Percentiles rank a stretch among this genome's conserved stretches.
These are phyloP conservation scores for Styela clava DNA, from an alignment of 23 tunicate species.

Conservation along the genomic window DNA sequence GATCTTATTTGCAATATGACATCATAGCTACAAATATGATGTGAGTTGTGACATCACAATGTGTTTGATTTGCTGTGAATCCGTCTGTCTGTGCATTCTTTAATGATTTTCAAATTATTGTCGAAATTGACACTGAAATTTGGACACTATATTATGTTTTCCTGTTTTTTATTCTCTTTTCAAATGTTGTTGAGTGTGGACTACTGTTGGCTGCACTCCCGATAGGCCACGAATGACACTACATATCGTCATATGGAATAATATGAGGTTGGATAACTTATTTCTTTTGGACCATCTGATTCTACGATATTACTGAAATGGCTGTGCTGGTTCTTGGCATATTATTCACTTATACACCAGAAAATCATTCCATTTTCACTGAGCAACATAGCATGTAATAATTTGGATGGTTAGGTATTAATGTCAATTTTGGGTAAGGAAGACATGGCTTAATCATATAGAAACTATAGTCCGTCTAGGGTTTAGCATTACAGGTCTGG, in stretches of 20 bases:
- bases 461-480: no score
- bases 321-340: background rate
- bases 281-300: background rate
- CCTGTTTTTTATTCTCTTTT: background rate
- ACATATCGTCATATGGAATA: no score
- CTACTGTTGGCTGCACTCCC: background rate
- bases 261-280: background rate
- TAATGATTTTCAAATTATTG: background rate
- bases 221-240: background rate
- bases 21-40: background rate
- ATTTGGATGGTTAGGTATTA: background rate
- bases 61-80: background rate
- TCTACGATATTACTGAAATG: background rate
- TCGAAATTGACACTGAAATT: background rate
- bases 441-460: no score
- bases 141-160: background rate
- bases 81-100: background rate
- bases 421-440: background rate
- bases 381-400: no score
- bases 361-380: background rate
- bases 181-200: background rate
- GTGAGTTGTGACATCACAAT: background rate
- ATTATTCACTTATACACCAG: background rate
- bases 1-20: background rate
- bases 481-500: no score